Conservation (phyloP, 2,797 vertebrate genomes). For the Typhlichthys subterraneus region DNA sequence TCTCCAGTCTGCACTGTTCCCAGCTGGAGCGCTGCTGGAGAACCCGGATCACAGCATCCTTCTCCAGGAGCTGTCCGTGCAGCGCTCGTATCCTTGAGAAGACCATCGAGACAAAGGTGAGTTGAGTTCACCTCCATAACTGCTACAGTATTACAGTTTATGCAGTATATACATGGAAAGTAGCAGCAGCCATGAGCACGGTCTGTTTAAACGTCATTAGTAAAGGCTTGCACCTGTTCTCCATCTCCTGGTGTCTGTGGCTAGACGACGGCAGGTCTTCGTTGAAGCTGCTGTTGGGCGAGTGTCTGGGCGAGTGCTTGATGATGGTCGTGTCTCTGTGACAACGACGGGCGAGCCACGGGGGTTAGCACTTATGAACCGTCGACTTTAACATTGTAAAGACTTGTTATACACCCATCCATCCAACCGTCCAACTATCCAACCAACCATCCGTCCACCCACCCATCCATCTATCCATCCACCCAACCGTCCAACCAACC, state of each 20-base stretch:
- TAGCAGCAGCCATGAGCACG: not conserved
- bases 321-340: constrained; percentile 92
- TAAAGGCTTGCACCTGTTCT: constrained; percentile 82
- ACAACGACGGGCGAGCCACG: not conserved
- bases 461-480: no score
- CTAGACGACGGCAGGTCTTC: constrained; percentile 84
- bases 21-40: constrained; percentile 89
- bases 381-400: no score
- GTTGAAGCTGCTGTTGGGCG: constrained; percentile 92
- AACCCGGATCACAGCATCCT: constrained; percentile 94
- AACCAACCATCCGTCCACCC: no score
- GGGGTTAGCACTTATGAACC: no score
- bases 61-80: constrained; percentile 94
- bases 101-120: not conserved
- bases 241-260: constrained; percentile 94
- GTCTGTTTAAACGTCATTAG: not conserved
- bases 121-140: constrained; percentile 12
- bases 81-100: constrained; percentile 86
- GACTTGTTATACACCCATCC: no score
- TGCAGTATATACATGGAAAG: not conserved
- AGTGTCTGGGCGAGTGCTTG: constrained; percentile 91
- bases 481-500: no score
- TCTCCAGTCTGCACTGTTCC: constrained; percentile 82
- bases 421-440: no score
- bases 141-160: no score